These are phyloP conservation scores for Calidris pugnax DNA, from an alignment of 2,113 vertebrate genomes.

Conservation along the genomic window DNA sequence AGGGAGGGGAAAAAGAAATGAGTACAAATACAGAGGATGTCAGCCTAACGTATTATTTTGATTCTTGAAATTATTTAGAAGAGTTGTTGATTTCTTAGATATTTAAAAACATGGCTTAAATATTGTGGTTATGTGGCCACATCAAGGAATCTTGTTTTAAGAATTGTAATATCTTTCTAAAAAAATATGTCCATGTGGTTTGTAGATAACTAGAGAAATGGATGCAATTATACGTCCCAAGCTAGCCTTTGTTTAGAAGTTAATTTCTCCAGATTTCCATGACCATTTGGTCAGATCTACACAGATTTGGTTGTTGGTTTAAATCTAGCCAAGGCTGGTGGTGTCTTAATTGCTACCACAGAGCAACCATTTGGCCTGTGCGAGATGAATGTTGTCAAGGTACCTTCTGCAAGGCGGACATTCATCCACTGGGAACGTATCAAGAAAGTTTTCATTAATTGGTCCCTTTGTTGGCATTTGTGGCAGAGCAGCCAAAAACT, in stretches of 20 bases:
- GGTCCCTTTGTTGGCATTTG: constrained; percentile 69
- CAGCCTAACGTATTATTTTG: background rate
- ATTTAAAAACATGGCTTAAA: background rate
- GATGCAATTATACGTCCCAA: background rate
- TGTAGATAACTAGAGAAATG: background rate
- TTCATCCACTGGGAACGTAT: constrained; percentile 67
- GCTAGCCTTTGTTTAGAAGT: constrained; percentile 24
- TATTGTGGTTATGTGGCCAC: background rate
- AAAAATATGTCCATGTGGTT: background rate
- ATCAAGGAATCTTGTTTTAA: background rate
- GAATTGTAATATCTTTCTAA: background rate
- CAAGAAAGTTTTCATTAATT: constrained; percentile 72
- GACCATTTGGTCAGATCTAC: constrained; percentile 48
- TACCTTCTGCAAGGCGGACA: constrained; percentile 67
- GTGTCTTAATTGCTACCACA: constrained; percentile 70
- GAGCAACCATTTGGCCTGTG: constrained; percentile 62
- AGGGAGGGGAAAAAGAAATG: background rate
- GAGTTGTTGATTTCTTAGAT: background rate
- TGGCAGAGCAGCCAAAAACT: constrained; percentile 58
- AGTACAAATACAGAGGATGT: background rate
- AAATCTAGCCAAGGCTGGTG: constrained; percentile 58
- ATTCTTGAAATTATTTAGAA: background rate
- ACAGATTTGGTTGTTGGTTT: constrained; percentile 65
- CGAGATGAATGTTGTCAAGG: constrained; percentile 59
- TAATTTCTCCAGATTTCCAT: constrained; percentile 19